A percentile compares a stretch with the other conserved stretches of the same genome.
These are phyloP conservation scores for Syrrhaptes paradoxus DNA, from an alignment of 2,113 vertebrate species.

Conservation along the genomic window DNA sequence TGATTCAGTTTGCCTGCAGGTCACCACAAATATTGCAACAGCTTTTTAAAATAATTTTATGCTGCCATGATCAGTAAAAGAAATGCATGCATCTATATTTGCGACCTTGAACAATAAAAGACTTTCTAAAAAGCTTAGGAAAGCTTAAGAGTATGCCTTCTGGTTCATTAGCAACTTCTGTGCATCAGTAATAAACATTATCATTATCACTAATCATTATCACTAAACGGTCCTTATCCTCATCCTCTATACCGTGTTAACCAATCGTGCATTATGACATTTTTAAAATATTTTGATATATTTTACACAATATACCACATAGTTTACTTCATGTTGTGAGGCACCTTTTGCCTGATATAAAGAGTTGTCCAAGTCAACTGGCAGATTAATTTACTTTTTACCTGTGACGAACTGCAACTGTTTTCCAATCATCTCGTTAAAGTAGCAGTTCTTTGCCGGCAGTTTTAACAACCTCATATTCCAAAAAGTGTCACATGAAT, in stretches of 20 bases:
- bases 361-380: not conserved
- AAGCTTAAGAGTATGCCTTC: not conserved
- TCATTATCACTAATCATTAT: not conserved
- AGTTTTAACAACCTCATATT: not conserved
- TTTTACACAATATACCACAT: not conserved
- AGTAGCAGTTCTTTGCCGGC: not conserved
- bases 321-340: not conserved
- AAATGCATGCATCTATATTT: not conserved
- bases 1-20: not conserved
- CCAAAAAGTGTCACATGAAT: not conserved
- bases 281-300: not conserved
- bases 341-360: not conserved
- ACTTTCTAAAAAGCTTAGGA: not conserved
- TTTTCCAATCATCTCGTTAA: not conserved
- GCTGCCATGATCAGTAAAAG: not conserved
- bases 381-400: not conserved
- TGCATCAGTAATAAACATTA: not conserved
- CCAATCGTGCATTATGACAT: not conserved
- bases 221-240: not conserved
- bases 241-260: not conserved
- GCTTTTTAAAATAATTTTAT: not conserved
- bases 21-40: not conserved
- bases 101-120: not conserved
- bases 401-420: not conserved
- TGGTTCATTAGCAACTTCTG: not conserved